Evolutionary conservation across 2,888 invertebrate species (phyloP).

Genomic region (Agrochola macilenta): DNA sequence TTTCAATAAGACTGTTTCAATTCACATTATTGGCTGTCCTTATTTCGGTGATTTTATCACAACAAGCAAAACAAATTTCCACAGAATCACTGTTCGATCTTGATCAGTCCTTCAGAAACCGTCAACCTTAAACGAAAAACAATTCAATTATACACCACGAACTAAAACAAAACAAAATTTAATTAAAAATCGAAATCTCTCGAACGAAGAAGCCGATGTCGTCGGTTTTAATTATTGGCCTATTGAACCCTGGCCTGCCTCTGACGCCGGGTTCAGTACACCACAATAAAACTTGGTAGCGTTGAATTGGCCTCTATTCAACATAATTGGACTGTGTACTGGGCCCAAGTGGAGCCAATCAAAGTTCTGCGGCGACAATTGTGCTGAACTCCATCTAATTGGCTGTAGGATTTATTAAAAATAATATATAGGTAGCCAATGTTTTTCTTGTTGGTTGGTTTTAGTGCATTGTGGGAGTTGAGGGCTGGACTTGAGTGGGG

Average conservation of each 20-base stretch:
- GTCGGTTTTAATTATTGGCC: constrained; percentile 88
- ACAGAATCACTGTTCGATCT: not conserved
- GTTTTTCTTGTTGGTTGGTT: constrained; percentile 55
- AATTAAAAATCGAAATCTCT: constrained; percentile 84
- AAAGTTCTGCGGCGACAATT: constrained; percentile 86
- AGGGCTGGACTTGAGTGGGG: constrained; percentile 6
- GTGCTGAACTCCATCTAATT: constrained; percentile 80
- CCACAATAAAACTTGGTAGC: constrained; percentile 86
- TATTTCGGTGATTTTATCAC: too few relatives aligned
- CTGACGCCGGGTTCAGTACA: constrained; percentile 82
- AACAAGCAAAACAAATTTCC: not conserved
- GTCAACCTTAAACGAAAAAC: constrained; percentile 39
- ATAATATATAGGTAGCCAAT: constrained; percentile 65
- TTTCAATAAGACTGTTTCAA: too few relatives aligned
- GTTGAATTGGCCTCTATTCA: constrained; percentile 86
- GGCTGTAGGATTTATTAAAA: constrained; percentile 80
- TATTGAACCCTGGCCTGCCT: constrained; percentile 83
- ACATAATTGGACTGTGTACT: constrained; percentile 86
- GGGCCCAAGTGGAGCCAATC: constrained; percentile 81
- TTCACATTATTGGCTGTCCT: not conserved
- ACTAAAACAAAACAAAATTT: constrained; percentile 83
- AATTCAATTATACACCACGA: constrained; percentile 64
- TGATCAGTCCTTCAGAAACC: constrained; percentile 25
- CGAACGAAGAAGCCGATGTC: constrained; percentile 78
- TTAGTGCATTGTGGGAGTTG: constrained; percentile 27